A percentile compares a stretch with the other conserved stretches of the same genome.
These are phyloP conservation scores for Falcunculus frontatus DNA, from an alignment of 2,113 vertebrate genomes.

Conservation along the genomic window DNA sequence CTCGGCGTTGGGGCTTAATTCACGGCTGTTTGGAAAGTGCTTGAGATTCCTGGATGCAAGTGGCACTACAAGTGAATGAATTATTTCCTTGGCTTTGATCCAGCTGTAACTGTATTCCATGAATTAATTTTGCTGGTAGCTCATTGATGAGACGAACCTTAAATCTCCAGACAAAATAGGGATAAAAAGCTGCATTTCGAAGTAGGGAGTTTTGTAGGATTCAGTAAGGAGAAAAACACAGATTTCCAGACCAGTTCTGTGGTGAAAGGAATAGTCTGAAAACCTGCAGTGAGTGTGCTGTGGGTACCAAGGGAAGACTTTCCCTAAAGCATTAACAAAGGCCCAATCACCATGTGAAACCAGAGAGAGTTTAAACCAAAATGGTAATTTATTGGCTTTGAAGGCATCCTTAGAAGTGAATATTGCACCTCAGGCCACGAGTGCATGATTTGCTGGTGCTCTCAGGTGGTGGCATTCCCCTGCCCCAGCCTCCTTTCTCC, in stretches of 20 bases:
- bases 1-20: not conserved
- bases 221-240: not conserved
- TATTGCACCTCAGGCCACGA: not conserved
- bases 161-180: not conserved
- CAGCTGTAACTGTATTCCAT: constrained; percentile 14
- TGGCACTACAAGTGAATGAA: constrained; percentile 2
- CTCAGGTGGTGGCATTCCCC: not conserved
- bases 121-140: constrained; percentile 38
- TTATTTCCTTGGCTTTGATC: constrained; percentile 44
- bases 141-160: not conserved
- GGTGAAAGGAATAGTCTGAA: not conserved
- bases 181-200: not conserved
- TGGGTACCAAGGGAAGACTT: not conserved
- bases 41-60: constrained; percentile 11
- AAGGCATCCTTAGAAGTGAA: not conserved
- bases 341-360: not conserved
- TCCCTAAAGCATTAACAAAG: not conserved
- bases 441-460: not conserved
- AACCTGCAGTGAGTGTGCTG: not conserved
- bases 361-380: not conserved
- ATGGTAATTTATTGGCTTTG: not conserved
- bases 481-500: not conserved
- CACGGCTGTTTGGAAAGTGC: not conserved
- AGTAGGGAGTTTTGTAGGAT: not conserved
- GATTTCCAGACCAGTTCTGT: not conserved